Base-by-base conservation (phyloP, 35 echinoderm and acorn worm species). In the Anneissia japonica region DNA sequence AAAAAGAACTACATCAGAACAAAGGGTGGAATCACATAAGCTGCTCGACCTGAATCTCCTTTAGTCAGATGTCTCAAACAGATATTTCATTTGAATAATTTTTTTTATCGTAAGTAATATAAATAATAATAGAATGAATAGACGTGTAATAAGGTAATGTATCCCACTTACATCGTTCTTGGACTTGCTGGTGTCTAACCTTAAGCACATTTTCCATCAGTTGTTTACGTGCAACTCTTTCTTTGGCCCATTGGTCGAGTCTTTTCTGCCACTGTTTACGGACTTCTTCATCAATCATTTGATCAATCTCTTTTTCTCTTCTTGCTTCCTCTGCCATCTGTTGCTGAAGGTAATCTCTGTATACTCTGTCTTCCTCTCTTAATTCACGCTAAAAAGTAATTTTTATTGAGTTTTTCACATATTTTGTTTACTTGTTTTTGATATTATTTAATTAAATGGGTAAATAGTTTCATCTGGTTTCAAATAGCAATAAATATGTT, bases 261-360 rank as follows among this genome's bases (percentile, higher is more conserved):
- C 96, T 87, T 80, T 99, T 99, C 87, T 94, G 91, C 96, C 96
- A 99, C 39, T 99, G 96, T 73, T 86, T 74, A 56, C 91, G 77
- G 1, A 99, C 96, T 72, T 99, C 96, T 3, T 89, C 80, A 55
- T 93, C 84, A 31, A 99, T 83, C 85, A 99, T 88, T 34, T 37
- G 28, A 86, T 99, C 96, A 7, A 99, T 88, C 82, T 94, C 96
- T 31, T 90, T 80, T 32, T 99, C 96, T 29, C 90, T 41, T 85
- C 88, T 76, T 84, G 94, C 83, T 78, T 99, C 96, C 39, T 91
- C 88, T 28, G 78, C 72, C 82, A 89, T 83, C 30, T 93, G 86
- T 29, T 99, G 89, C 38, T 73, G 74, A 30, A 99, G 89, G 80
- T 99, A 99, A 29, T 82, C 77, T 29, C 96, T 64, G 77, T 99